Percentiles rank a stretch among this genome's conserved stretches.
Evolutionary conservation across 2,888 invertebrate genomes (phyloP).

Genomic region (Meta bourneti): DNA sequence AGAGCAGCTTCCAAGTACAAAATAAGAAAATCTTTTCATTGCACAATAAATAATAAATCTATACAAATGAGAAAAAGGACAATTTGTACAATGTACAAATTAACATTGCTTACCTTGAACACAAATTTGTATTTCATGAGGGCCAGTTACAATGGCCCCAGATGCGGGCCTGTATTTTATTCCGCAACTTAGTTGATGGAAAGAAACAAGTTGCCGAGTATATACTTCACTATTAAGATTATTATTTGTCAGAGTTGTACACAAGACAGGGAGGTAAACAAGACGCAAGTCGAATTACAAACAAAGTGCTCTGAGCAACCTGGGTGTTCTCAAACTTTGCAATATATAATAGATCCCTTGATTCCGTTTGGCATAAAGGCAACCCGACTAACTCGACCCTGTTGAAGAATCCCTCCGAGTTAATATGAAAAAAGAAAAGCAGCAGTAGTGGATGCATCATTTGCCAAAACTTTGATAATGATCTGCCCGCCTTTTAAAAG

Average conservation of each 20-base stretch:
- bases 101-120: too few species aligned
- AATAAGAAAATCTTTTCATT: too few species aligned
- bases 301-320: neutral
- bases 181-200: too few species aligned
- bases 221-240: neutral
- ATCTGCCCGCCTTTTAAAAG: conserved; percentile 66
- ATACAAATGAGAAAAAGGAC: too few species aligned
- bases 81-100: too few species aligned
- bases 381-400: conserved; percentile 29
- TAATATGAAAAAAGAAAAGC: conserved; percentile 40
- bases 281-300: neutral
- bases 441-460: conserved; percentile 58
- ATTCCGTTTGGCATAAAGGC: conserved; percentile 49
- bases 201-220: neutral
- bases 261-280: neutral
- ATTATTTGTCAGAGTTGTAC: too few species aligned
- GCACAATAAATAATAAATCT: too few species aligned
- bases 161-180: too few species aligned
- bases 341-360: conserved; percentile 51
- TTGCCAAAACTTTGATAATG: conserved; percentile 71
- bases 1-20: too few species aligned
- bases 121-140: too few species aligned
- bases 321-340: neutral
- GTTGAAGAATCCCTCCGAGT: conserved; percentile 47
- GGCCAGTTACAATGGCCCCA: too few species aligned